Evolutionary conservation across 2,113 vertebrate species (phyloP), one percentile per base, ranked within the genome.

Genomic region (Larimichthys polyactis): DNA sequence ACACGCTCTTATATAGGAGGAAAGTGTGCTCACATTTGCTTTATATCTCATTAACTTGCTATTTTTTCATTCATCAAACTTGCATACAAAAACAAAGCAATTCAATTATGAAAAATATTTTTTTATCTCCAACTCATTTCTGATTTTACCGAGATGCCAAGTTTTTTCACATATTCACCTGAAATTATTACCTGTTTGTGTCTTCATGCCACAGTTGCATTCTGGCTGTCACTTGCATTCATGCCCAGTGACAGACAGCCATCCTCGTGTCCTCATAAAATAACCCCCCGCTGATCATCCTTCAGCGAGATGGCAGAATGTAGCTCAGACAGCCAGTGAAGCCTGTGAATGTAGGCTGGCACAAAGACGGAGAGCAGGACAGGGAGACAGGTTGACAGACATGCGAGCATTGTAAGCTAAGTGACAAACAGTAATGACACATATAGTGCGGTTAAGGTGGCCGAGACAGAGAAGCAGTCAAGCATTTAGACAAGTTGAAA

Each of bases 321-420:
- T 58, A 67, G 72, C 71, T 64, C 51, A 48, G 63, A 71, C 55
- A 19, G 77, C 65, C 59, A 1, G 36, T 14, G 54, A 71, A 66
- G 57, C 72, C 67, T 79, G 63, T 67, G 62, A 71, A 84, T 55
- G 79, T 0, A 5, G 3, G 12, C 48, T 85, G 80, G 72, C 85
- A 69, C 9, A 19, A 46, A 62, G 72, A 77, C 79, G 66, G 46
- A 79, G 52, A 58, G 64, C 67, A 60, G 73, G 60, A 87, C 62
- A 70, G 59, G 63, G 64, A 77, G 87, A 78, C 75, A 85, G 82
- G 79, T 69, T 72, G 80, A 74, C 51, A 79, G 78, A 86, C 52
- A 76, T 43, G 22, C 15, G 0, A 46, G 65, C 29, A 72, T 49
- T 73, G 52, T 59, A 44, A 65, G 66, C 58, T 82, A 54, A 78